Evolutionary conservation across 2,113 vertebrate species (phyloP), one percentile per base, ranked within the genome.

Genomic region (Leptodactylus fuscus): DNA sequence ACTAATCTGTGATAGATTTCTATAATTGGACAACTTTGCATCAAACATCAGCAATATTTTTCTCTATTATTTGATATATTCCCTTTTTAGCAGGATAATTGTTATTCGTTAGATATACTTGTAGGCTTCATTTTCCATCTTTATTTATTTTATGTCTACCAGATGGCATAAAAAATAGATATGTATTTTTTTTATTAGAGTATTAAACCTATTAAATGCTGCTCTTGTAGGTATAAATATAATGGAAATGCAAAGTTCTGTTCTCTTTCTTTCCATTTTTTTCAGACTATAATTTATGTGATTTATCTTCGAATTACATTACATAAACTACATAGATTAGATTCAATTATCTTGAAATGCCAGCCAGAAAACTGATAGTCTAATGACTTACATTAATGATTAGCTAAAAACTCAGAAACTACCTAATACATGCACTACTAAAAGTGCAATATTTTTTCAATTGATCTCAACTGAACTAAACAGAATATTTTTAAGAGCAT

Each of bases 1-100:
- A 4, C 51, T 79, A 55, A 58, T 79, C 55, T 41, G 53, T 79
- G 76, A 79, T 60, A 24, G 22, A 60, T 60, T 79, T 53, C n/a
- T 13, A 41, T 79, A 79, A 79, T 55, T 79, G 55, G 55, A 38
- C 20, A 60, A 41, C 34, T 55, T 79, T 60, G 34, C 51, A 76
- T 51, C 73, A 79, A 60, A 22, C 12, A 58, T 27, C 20, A 41
- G 76, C 10, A 55, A 60, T 58, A 55, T 38, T 76, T 76, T 76
- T 16, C 15, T 49, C 27, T 11, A 49, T 32, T n/a, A 49, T 53
- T 11, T 60, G 51, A 60, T 8, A 79, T 78, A 78, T 60, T 41
- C 16, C 12, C 22, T 32, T 38, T 29, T 76, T 49, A 32, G n/a
- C 3, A 79, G 2, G 22, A 79, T 58, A 79, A 79, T 79, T 79